Evolutionary conservation across 2,113 vertebrate genomes (phyloP).

Genomic region (Micromys minutus): DNA sequence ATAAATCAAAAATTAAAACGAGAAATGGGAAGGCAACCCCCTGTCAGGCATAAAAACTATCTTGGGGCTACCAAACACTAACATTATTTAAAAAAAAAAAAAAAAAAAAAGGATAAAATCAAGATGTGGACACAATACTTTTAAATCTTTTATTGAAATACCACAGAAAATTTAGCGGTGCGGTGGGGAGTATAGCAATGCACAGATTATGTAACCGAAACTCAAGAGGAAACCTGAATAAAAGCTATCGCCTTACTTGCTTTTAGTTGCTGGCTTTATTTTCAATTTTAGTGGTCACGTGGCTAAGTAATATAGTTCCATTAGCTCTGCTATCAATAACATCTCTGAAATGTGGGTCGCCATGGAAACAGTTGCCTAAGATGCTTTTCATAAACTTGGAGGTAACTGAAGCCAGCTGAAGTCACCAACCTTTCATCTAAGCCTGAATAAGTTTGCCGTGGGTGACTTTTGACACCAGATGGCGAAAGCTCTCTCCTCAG

Average conservation of each 20-base stretch:
- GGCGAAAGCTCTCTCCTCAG: background rate
- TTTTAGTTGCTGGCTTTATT: background rate
- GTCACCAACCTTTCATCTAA: background rate
- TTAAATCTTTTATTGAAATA: background rate
- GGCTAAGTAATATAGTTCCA: background rate
- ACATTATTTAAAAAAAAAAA: background rate
- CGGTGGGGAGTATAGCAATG: background rate
- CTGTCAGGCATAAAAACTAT: background rate
- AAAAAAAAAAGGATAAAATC: background rate
- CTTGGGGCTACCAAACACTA: background rate
- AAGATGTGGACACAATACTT: background rate
- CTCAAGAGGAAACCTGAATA: background rate
- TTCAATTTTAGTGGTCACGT: background rate
- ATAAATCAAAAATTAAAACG: background rate
- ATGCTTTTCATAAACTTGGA: background rate
- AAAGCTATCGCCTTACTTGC: background rate
- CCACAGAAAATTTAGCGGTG: background rate
- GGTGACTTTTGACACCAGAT: background rate
- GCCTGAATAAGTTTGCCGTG: background rate
- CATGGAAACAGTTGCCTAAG: background rate
- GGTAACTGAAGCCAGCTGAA: background rate
- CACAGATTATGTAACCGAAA: background rate
- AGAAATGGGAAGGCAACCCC: background rate
- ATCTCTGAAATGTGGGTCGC: background rate
- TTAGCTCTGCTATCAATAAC: background rate